A percentile compares a stretch with the other conserved stretches of the same genome.
Evolutionary conservation across 2,888 invertebrate genomes (phyloP).

Genomic region (Drosophila sordidula): DNA sequence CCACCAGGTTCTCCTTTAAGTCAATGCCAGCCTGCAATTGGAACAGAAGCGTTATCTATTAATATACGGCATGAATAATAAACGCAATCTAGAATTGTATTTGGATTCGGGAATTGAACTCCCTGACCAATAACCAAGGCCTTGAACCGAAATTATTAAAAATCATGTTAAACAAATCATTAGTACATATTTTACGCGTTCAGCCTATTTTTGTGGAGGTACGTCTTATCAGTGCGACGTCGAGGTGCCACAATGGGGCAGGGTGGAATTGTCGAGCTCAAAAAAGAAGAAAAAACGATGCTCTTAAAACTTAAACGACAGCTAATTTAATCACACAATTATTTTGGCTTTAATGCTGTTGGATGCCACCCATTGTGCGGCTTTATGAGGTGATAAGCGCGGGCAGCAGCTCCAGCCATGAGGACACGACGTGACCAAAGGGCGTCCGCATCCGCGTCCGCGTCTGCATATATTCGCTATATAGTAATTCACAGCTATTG

Average conservation of each 20-base stretch:
- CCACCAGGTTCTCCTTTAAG: conserved; percentile 94
- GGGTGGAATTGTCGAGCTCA: not conserved
- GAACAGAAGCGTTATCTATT: not conserved
- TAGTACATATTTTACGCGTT: conserved; percentile 61
- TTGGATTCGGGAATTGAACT: conserved; percentile 20
- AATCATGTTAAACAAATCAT: conserved; percentile 83
- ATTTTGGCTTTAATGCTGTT: not conserved
- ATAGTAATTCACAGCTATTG: conserved; percentile 24
- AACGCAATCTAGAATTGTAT: not conserved
- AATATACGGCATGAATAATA: not conserved
- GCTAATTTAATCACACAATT: not conserved
- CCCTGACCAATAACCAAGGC: conserved; percentile 53
- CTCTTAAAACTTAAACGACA: no score
- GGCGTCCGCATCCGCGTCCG: conserved; percentile 23
- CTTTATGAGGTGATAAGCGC: conserved; percentile 15
- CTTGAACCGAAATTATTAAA: conserved; percentile 82
- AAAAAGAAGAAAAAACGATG: not conserved
- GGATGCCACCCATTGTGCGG: conserved; percentile 14
- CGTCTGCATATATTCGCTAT: conserved; percentile 23
- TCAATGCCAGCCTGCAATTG: conserved; percentile 92
- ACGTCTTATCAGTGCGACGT: conserved; percentile 26
- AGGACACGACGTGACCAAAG: conserved; percentile 57
- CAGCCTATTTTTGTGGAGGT: conserved; percentile 22
- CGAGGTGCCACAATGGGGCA: not conserved
- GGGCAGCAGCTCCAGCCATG: conserved; percentile 37